phyloP scores from a whole-genome alignment of 2,888 invertebrate genomes.

The Choristoneura rosaceana region DNA sequence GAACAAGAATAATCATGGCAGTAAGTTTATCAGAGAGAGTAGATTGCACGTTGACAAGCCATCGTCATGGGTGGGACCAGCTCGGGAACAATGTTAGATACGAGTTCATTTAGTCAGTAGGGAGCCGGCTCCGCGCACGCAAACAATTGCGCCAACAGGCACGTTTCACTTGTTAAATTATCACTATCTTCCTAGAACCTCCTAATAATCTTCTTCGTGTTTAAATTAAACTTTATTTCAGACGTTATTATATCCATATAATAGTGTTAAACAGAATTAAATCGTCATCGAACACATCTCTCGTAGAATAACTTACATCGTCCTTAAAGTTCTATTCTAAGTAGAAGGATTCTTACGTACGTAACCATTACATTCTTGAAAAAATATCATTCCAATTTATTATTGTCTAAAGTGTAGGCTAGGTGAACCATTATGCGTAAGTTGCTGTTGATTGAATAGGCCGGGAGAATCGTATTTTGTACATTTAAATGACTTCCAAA shows the following conservation, averaged over 20 bases:
- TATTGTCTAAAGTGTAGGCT: slow-evolving; percentile 82
- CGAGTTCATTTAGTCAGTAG: slow-evolving; percentile 78
- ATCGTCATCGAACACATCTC: slow-evolving; percentile 12
- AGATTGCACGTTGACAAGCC: slow-evolving; percentile 76
- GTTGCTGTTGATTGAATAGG: slow-evolving; percentile 52
- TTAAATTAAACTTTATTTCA: no score
- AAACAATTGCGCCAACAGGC: slow-evolving; percentile 71
- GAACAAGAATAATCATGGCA: slow-evolving; percentile 2
- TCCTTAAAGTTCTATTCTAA: slow-evolving; percentile 51
- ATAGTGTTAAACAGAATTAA: slow-evolving; percentile 12
- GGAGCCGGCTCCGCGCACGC: slow-evolving; percentile 67
- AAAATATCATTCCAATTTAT: slow-evolving; percentile 84
- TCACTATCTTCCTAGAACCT: slow-evolving; percentile 31
- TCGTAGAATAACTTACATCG: slow-evolving; percentile 38
- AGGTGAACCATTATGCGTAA: slow-evolving; percentile 77
- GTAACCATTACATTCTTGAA: slow-evolving; percentile 81
- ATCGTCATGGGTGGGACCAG: slow-evolving; percentile 86
- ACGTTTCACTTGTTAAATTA: slow-evolving; percentile 27
- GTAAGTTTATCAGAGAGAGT: slow-evolving; percentile 52
- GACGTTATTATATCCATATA: no score
- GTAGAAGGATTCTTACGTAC: slow-evolving; percentile 59
- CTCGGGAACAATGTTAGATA: slow-evolving; percentile 84
- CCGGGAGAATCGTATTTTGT: slow-evolving; percentile 40
- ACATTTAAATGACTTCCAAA: slow-evolving; percentile 38
- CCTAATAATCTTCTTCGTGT: slow-evolving; percentile 23